Evolutionary conservation across 2,888 invertebrate species (phyloP).

Genomic region (Callosobruchus maculatus): DNA sequence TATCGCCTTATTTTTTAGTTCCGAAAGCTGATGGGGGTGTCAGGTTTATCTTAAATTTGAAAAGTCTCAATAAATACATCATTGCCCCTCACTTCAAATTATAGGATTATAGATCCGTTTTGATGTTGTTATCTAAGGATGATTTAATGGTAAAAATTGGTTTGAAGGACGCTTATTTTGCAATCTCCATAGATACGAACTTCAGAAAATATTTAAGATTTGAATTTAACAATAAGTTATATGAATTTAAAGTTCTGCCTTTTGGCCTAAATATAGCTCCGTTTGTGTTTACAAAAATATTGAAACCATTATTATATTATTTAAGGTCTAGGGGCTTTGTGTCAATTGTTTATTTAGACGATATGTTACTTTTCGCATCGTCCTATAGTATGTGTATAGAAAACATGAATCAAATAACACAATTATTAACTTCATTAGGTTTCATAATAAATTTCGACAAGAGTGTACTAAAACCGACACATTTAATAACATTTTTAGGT

Average conservation of each 20-base stretch:
- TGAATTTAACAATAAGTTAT: not conserved
- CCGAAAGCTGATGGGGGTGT: conserved; percentile 1
- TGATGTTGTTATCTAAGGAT: not conserved
- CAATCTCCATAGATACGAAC: not conserved
- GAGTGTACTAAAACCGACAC: too few relatives aligned
- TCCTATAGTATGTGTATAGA: too few relatives aligned
- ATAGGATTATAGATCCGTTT: conserved; percentile 1
- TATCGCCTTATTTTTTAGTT: conserved; percentile 6
- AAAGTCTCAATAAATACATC: conserved; percentile 1
- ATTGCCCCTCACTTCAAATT: conserved; percentile 1
- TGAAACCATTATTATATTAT: not conserved
- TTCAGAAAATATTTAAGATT: not conserved
- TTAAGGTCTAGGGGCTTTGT: not conserved
- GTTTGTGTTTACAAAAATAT: not conserved
- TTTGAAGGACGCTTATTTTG: conserved; percentile 4
- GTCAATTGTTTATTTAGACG: conserved; percentile 1
- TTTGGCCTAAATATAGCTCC: too few relatives aligned
- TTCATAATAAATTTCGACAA: too few relatives aligned
- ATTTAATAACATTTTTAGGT: too few relatives aligned
- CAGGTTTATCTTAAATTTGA: conserved; percentile 1
- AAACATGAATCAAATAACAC: too few relatives aligned
- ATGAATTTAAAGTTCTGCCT: too few relatives aligned
- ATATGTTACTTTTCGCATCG: not conserved
- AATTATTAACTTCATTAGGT: too few relatives aligned
- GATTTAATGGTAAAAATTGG: not conserved